Conservation (phyloP, 1,140 invertebrate genomes). For the Aphelinus certus region DNA sequence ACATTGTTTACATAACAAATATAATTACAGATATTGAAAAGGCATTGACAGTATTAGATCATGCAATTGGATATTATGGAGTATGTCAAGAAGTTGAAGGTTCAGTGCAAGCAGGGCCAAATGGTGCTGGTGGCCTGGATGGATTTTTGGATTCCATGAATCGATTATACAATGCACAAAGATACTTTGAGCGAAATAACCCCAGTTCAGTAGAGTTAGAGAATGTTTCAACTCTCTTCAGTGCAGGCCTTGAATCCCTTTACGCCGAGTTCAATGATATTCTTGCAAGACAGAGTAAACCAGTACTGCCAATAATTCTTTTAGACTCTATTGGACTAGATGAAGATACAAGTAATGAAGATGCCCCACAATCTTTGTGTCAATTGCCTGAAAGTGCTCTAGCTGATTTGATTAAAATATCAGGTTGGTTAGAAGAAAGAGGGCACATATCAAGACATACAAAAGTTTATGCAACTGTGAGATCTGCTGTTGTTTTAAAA, state of each 20-base stretch:
- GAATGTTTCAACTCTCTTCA: conserved; percentile 80
- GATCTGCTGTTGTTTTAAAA: conserved; percentile 79
- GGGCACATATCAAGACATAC: conserved; percentile 78
- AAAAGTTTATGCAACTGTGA: conserved; percentile 81
- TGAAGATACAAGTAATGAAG: conserved; percentile 75
- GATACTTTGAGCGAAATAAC: conserved; percentile 94
- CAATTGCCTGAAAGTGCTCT: conserved; percentile 73
- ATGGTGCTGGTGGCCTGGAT: conserved; percentile 72
- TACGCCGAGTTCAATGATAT: conserved; percentile 90
- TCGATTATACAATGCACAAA: conserved; percentile 84
- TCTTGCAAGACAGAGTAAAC: conserved; percentile 85
- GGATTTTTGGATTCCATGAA: conserved; percentile 85
- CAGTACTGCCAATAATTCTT: conserved; percentile 84
- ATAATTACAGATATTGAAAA: conserved; percentile 75
- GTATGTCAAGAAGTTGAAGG: conserved; percentile 86
- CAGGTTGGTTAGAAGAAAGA: conserved; percentile 86
- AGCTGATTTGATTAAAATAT: conserved; percentile 80
- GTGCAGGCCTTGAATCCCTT: conserved; percentile 68
- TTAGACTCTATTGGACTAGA: conserved; percentile 86
- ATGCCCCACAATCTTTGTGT: conserved; percentile 62
- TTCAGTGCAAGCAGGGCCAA: conserved; percentile 80
- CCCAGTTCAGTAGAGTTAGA: conserved; percentile 93
- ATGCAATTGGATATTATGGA: conserved; percentile 90
- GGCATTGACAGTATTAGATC: conserved; percentile 82
- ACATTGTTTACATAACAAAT: background rate